A percentile compares a stretch with the other conserved stretches of the same genome.
phyloP scores from a whole-genome alignment of 2,888 invertebrate genomes.

The Aromia moschata region DNA sequence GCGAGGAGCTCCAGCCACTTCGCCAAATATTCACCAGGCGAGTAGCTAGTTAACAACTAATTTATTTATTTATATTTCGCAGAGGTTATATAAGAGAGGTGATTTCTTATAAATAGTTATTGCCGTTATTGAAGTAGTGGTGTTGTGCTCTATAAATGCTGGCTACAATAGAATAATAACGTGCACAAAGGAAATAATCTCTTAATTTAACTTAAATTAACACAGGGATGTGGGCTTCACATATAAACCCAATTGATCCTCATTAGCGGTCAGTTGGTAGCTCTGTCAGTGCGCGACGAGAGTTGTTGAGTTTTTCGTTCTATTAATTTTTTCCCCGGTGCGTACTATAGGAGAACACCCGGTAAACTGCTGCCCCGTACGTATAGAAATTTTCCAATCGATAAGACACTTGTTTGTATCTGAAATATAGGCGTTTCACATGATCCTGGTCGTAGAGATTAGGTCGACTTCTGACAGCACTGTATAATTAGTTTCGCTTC shows the following conservation, averaged over 20 bases:
- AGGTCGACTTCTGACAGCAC: no score
- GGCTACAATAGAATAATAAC: conserved; percentile 63
- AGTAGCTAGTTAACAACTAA: conserved; percentile 25
- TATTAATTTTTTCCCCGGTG: conserved; percentile 19
- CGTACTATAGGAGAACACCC: not conserved
- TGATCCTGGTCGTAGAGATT: no score
- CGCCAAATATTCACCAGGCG: conserved; percentile 13
- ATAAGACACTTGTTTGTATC: no score
- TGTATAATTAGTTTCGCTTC: no score
- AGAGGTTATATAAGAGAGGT: conserved; percentile 39
- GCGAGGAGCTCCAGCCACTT: conserved; percentile 10
- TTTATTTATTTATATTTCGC: conserved; percentile 38
- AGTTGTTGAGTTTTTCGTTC: conserved; percentile 40
- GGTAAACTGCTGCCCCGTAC: not conserved
- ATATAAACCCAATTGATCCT: conserved; percentile 63
- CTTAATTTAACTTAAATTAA: conserved; percentile 65
- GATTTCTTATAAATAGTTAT: conserved; percentile 38
- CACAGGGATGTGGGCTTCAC: conserved; percentile 63
- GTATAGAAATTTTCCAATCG: not conserved
- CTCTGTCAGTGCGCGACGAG: conserved; percentile 46
- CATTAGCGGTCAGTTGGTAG: conserved; percentile 58
- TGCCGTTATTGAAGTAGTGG: conserved; percentile 41
- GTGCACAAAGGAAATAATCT: conserved; percentile 65
- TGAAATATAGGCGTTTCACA: no score
- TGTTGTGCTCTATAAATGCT: conserved; percentile 44